Conservation (phyloP, 2,797 vertebrate species). For the Pangasius macronema region DNA sequence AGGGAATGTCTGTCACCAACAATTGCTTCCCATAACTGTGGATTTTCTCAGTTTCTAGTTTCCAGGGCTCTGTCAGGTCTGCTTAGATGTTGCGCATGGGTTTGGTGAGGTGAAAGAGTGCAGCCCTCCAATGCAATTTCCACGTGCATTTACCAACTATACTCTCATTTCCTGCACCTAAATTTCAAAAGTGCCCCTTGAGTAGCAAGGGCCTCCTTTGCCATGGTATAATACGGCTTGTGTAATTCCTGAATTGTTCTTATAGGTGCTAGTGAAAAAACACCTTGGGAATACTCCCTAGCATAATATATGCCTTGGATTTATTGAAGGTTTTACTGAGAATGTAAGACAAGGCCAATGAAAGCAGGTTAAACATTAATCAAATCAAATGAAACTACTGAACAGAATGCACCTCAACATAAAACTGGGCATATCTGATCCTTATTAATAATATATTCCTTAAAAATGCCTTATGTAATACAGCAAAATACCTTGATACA, state of each 20-base stretch:
- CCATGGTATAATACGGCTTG: conserved; percentile 24
- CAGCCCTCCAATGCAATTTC: conserved; percentile 63
- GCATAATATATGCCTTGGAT: conserved; percentile 7
- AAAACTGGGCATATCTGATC: background rate
- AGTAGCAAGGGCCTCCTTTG: conserved; percentile 29
- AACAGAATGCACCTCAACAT: background rate
- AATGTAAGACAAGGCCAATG: background rate
- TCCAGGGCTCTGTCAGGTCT: conserved; percentile 56
- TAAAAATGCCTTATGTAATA: background rate
- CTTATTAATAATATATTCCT: background rate
- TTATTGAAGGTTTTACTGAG: conserved; percentile 30
- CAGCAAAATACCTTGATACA: background rate
- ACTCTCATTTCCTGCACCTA: conserved; percentile 70
- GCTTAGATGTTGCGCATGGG: conserved; percentile 41
- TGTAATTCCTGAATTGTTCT: background rate
- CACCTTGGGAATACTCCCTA: background rate
- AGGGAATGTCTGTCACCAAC: background rate
- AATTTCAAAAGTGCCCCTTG: conserved; percentile 43
- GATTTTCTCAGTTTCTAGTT: conserved; percentile 51
- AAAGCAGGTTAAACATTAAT: conserved; percentile 7
- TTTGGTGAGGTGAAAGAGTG: conserved; percentile 59
- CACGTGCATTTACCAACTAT: conserved; percentile 65
- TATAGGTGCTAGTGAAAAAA: conserved; percentile 3
- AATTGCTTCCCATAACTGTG: conserved; percentile 11
- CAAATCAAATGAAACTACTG: background rate